Evolutionary conservation across 2,797 vertebrate species (phyloP).

Genomic region (Scolopax rusticola): DNA sequence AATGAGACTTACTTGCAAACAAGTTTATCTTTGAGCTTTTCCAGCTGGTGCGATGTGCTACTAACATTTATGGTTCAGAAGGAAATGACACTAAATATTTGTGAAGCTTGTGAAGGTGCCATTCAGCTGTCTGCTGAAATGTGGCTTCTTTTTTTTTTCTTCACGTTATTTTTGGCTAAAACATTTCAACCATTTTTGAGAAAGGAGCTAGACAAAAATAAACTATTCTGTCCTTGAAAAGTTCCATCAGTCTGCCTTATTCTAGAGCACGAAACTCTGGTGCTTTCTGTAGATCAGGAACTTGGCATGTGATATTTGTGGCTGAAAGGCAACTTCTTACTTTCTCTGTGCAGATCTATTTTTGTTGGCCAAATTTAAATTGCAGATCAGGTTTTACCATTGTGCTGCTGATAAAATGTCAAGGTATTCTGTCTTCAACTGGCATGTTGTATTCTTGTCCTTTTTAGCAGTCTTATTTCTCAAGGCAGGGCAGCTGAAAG

Average conservation of each 20-base stretch:
- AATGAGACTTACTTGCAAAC: background rate
- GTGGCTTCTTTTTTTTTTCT: background rate
- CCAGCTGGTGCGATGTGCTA: background rate
- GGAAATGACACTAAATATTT: background rate
- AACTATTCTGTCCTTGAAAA: constrained; percentile 36
- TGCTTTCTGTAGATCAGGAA: constrained; percentile 3
- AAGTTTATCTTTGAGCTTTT: background rate
- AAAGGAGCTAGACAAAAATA: constrained; percentile 26
- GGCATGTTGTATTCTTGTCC: background rate
- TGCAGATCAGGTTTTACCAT: background rate
- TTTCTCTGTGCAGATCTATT: constrained; percentile 12
- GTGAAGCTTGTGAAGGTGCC: background rate
- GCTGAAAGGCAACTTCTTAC: background rate
- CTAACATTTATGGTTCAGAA: background rate
- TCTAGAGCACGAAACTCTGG: background rate
- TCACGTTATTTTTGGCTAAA: constrained; percentile 8
- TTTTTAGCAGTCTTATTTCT: background rate
- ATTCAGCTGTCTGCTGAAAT: background rate
- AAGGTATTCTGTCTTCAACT: background rate
- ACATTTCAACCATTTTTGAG: constrained; percentile 13
- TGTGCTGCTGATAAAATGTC: background rate
- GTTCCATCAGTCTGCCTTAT: background rate
- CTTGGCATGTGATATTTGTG: background rate
- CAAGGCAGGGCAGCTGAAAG: background rate
- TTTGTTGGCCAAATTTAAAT: constrained; percentile 27